These are phyloP conservation scores for Rhagonycha fulva DNA, from an alignment of 2,888 invertebrate genomes.

Conservation along the genomic window DNA sequence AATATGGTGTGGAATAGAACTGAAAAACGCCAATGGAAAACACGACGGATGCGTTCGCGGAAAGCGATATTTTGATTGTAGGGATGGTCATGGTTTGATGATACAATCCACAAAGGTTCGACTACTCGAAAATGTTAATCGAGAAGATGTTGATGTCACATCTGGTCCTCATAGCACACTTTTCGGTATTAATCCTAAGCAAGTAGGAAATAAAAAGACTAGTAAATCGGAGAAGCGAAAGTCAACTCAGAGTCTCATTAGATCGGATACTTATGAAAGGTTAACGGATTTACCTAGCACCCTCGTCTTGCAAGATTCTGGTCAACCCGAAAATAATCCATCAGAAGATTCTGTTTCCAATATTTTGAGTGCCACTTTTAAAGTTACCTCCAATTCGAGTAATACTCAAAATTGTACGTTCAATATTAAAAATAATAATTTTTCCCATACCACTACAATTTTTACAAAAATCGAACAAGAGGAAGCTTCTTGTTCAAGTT, in stretches of 20 bases:
- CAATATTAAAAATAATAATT: background rate
- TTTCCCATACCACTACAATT: background rate
- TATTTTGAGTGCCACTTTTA: background rate
- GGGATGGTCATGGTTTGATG: slow-evolving; percentile 64
- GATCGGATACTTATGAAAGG: slow-evolving; percentile 17
- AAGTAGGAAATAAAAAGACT: slow-evolving; percentile 8
- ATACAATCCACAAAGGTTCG: slow-evolving; percentile 63
- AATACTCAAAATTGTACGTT: slow-evolving; percentile 1
- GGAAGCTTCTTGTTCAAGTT: background rate
- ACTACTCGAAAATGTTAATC: slow-evolving; percentile 48
- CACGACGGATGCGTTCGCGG: slow-evolving; percentile 68
- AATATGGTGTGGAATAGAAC: slow-evolving; percentile 69
- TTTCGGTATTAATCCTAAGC: slow-evolving; percentile 56
- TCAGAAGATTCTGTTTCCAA: background rate
- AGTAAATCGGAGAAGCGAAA: background rate
- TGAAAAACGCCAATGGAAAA: slow-evolving; percentile 61
- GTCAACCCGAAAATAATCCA: background rate
- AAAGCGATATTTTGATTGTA: slow-evolving; percentile 65
- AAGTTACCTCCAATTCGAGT: background rate
- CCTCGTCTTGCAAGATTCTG: background rate
- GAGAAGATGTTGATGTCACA: slow-evolving; percentile 53
- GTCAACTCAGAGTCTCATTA: slow-evolving; percentile 5
- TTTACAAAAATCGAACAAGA: background rate
- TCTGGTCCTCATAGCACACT: slow-evolving; percentile 67
- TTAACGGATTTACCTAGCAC: background rate